Base-by-base conservation (phyloP, 2,113 vertebrate species). In the Uria aalge region DNA sequence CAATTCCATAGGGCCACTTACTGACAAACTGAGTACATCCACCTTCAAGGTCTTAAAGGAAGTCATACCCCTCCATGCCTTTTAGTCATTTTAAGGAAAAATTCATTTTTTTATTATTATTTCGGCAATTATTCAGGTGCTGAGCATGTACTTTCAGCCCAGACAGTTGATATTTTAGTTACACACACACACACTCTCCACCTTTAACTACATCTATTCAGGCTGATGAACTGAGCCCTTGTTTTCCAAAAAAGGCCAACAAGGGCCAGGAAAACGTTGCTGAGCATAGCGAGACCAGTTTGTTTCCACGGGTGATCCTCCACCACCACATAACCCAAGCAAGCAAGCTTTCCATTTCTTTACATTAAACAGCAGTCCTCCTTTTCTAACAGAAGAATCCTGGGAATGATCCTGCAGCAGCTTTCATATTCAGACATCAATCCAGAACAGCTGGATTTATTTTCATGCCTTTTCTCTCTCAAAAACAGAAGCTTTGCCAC, bases 331-430 rank as follows among this genome's bases (percentile, higher is more conserved):
- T 45, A 96, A 95, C 75, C 81, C 92, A 94, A 89, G 78, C 75
- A 86, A 94, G 92, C 81, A 90, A 86, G 87, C 34, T 92, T 94
- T 75, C 93, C 72, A 47, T 91, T 82, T 90, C 82, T 88, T 92
- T 59, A 68, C 41, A 36, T 41, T 36, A 50, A 76, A 91, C 36
- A 92, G 78, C 69, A 68, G 67, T 91, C 84, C 80, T 88, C 91
- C 32, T 75, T 75, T 89, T 72, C 92, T 83, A 88, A 59, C 13
- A 69, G 66, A 82, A 96, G 71, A 89, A 73, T 79, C 75, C 83
- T 50, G 77, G 92, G 93, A 96, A 81, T 57, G 92, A 92, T 87
- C 90, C 88, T 91, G 94, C 89, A 90, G 91, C 82, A 94, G 85
- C 90, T 91, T 86, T 80, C 78, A 40, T 57, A 40, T 47, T 78